Evolutionary conservation across 2,797 vertebrate species (phyloP), one percentile per base, ranked within the genome.

Genomic region (Momotus momota): DNA sequence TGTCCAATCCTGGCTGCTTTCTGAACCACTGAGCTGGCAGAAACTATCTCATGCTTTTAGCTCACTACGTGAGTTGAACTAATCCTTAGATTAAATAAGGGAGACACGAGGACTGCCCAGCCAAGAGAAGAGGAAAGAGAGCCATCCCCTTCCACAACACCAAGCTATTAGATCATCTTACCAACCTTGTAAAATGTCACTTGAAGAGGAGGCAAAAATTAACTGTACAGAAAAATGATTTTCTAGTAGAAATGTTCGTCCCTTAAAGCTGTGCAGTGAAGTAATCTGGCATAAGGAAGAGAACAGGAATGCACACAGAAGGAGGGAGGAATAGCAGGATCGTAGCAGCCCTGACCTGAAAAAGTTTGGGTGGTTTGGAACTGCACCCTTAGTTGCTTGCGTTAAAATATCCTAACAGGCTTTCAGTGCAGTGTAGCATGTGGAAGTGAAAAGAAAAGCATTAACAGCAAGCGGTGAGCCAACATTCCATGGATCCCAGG

Each of bases 371-470:
- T 81, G 17, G 4, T 90, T 88, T 88, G 46, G 46, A 93, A 15
- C 54, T 49, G 38, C 43, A 88, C 20, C 7, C 51, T 88, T 75
- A 25, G 40, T 20, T 72, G 55, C 31, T 94, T 90, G 41, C 41
- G 55, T 54, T 86, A 83, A 90, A 91, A 83, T 93, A 70, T 52
- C 38, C 73, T 60, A 46, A 33, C 41, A 49, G 55, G 38, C 84
- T 79, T 88, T 91, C 78, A 41, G 41, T 90, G 71, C 57, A 40
- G 31, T n/a, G 14, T 60, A 90, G 66, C 87, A 85, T 78, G 80
- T 94, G 83, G 83, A 94, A 94, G 35, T 58, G 82, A 70, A 71
- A 81, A 80, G 83, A 81, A 70, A 90, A 61, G 55, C 82, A 75
- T 80, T 78, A 91, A 55, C 33, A 81, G 48, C 55, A 12, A 22